Evolutionary conservation across 2,113 vertebrate species (phyloP).

Genomic region (Apodemus sylvaticus): DNA sequence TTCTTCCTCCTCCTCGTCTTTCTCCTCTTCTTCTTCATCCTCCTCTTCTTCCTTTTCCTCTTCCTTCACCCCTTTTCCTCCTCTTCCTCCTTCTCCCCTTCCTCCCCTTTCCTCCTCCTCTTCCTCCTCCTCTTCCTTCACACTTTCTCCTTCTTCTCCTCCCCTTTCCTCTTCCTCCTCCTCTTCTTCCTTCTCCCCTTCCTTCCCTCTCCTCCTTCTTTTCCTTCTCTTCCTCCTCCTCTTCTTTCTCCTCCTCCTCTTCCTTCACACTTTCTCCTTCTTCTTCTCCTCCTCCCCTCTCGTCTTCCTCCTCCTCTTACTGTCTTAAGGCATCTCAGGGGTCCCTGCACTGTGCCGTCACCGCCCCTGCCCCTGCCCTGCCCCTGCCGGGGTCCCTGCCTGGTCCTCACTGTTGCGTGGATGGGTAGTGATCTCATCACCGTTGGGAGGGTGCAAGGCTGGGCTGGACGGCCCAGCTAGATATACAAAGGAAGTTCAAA

Average conservation of each 20-base stretch:
- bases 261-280: fast-evolving
- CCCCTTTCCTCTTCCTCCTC: neutral
- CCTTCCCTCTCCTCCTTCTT: no score
- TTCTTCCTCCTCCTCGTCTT: no score
- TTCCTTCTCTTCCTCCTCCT: no score
- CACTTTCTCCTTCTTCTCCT: no score
- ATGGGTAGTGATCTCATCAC: neutral
- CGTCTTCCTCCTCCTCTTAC: neutral
- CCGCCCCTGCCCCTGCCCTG: neutral
- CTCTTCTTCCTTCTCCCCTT: neutral
- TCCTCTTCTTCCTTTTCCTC: no score
- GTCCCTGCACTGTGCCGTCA: neutral
- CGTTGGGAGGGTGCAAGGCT: neutral
- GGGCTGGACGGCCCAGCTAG: neutral
- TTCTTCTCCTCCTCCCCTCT: neutral
- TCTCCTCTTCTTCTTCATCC: no score
- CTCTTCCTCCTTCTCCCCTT: no score
- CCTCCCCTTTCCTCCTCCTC: no score
- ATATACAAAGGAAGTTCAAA: neutral
- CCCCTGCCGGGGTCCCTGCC: neutral
- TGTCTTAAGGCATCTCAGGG: neutral
- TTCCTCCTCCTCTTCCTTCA: no score
- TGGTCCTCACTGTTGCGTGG: neutral
- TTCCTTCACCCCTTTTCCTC: no score
- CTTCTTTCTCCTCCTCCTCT: no score